A percentile compares a stretch with the other conserved stretches of the same genome.
These are phyloP conservation scores for Rattus rattus DNA, from an alignment of 2,113 vertebrate species.

Conservation along the genomic window DNA sequence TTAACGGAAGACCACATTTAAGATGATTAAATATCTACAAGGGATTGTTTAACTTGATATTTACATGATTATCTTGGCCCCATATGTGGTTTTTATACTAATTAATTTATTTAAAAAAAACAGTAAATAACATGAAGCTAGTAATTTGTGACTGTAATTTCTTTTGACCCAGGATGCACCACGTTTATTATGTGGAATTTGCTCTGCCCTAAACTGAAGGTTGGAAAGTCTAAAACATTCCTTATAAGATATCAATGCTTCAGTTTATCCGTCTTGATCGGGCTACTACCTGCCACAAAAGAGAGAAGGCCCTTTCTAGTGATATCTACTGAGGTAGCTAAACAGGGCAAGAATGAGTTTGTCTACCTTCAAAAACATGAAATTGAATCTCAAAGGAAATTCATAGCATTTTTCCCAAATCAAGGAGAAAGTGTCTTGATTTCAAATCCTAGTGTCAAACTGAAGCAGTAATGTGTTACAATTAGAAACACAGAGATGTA, in stretches of 20 bases:
- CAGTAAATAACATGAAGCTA: neutral
- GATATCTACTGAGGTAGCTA: neutral
- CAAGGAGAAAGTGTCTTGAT: neutral
- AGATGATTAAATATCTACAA: neutral
- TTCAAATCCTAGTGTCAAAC: neutral
- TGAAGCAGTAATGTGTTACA: neutral
- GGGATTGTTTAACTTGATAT: neutral
- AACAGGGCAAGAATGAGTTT: neutral
- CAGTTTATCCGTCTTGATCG: neutral
- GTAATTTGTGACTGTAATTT: neutral
- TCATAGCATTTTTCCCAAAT: neutral
- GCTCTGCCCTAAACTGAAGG: neutral
- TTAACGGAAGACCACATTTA: neutral
- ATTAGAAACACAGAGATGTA: neutral
- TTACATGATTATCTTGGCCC: neutral
- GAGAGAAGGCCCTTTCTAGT: neutral
- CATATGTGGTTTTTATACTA: neutral
- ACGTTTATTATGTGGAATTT: neutral
- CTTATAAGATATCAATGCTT: neutral
- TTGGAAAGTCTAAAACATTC: neutral
- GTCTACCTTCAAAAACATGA: neutral
- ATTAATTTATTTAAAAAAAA: neutral
- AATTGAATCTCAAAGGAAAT: neutral
- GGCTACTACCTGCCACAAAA: neutral
- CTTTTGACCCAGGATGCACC: neutral